Conservation (phyloP, 2,888 invertebrate species). For the Dolichopus griseipennis region DNA sequence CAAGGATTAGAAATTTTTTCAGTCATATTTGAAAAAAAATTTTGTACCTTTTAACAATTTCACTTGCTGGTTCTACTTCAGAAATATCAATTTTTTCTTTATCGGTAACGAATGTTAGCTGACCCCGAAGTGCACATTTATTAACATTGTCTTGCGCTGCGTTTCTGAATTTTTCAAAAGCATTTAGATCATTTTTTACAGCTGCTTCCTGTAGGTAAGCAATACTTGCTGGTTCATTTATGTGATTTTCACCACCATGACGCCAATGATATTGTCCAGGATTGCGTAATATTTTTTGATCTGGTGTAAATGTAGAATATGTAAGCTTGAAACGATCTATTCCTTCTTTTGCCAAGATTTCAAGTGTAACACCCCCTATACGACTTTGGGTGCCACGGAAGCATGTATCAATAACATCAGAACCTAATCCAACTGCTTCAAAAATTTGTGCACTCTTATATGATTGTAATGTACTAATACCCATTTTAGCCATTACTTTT, state of each 20-base stretch:
- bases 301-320: conserved; percentile 53
- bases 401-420: conserved; percentile 89
- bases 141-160: conserved; percentile 78
- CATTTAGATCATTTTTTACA: conserved; percentile 63
- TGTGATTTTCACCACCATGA: conserved; percentile 92
- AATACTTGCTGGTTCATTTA: conserved; percentile 86
- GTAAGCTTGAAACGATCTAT: conserved; percentile 70
- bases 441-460: conserved; percentile 99
- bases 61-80: conserved; percentile 87
- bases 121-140: conserved; percentile 85
- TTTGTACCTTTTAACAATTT: conserved; percentile 93
- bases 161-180: conserved; percentile 79
- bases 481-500: conserved; percentile 99
- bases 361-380: conserved; percentile 83
- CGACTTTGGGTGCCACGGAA: conserved; percentile 70
- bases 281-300: conserved; percentile 61
- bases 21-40: conserved; percentile 4
- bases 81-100: conserved; percentile 71
- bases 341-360: conserved; percentile 77
- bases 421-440: conserved; percentile 90
- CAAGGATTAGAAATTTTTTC: neutral
- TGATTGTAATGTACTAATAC: conserved; percentile 95
- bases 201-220: conserved; percentile 76
- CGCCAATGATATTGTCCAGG: conserved; percentile 97
- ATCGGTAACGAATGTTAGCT: conserved; percentile 73